phyloP scores from a whole-genome alignment of 2,113 vertebrate species.

The Serilophus lunatus region DNA sequence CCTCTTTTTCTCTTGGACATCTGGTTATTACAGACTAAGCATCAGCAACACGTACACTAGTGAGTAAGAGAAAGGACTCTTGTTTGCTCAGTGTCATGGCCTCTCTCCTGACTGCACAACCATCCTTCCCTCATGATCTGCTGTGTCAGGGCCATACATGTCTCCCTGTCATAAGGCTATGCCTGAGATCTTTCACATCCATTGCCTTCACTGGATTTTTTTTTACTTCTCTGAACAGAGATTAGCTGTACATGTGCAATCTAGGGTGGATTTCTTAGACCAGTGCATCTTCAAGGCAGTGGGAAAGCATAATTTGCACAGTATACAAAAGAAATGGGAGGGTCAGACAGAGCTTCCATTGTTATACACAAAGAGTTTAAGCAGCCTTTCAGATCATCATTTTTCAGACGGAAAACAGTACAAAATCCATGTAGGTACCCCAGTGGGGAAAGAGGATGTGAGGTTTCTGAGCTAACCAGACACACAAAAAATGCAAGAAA shows the following conservation, averaged over 20 bases:
- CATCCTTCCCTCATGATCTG: not conserved
- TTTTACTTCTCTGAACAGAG: not conserved
- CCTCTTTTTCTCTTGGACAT: not conserved
- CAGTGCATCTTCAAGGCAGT: not conserved
- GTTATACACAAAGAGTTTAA: not conserved
- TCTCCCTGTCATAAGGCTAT: not conserved
- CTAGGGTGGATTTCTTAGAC: not conserved
- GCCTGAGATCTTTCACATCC: not conserved
- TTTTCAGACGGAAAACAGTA: not conserved
- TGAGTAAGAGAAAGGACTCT: not conserved
- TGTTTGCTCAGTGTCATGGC: not conserved
- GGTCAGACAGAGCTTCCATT: not conserved
- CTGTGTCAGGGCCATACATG: not conserved
- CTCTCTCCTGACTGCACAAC: not conserved
- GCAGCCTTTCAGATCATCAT: not conserved
- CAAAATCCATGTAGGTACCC: not conserved
- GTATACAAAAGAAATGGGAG: not conserved
- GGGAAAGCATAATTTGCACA: not conserved
- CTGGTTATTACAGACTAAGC: not conserved
- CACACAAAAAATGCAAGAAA: not conserved
- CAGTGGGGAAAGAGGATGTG: fast-evolving
- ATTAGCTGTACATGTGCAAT: not conserved
- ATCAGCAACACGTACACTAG: fast-evolving
- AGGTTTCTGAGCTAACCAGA: not conserved
- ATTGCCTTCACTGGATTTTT: not conserved